Conservation (phyloP, 2,888 invertebrate genomes). For the Scaptomyza flava region DNA sequence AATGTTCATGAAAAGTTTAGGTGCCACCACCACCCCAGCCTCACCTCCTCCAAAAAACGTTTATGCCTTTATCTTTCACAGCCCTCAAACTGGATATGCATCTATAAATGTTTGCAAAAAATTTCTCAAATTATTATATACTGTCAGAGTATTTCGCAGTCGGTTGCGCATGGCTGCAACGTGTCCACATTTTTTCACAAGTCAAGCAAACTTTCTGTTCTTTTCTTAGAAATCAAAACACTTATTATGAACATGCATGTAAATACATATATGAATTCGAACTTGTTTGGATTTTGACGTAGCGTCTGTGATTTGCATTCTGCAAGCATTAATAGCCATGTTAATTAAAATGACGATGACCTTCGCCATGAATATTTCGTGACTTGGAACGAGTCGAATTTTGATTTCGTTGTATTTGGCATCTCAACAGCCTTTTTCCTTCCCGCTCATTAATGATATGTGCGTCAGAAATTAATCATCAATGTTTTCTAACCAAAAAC, state of each 20-base stretch:
- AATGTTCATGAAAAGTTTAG: too few relatives aligned
- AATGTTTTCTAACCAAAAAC: not conserved
- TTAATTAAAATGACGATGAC: constrained; percentile 41
- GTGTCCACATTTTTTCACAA: not conserved
- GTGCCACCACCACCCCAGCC: too few relatives aligned
- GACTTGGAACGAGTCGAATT: not conserved
- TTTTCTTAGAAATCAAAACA: not conserved
- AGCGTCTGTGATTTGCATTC: constrained; percentile 29
- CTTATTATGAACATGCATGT: constrained; percentile 2
- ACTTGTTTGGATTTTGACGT: constrained; percentile 43
- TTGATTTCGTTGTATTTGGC: constrained; percentile 21
- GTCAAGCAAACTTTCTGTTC: not conserved
- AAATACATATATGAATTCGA: constrained; percentile 3
- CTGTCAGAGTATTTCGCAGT: too few relatives aligned
- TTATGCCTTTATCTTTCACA: too few relatives aligned
- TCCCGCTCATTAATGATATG: constrained; percentile 19
- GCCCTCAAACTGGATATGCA: too few relatives aligned
- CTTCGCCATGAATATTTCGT: constrained; percentile 34
- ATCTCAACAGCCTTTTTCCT: constrained; percentile 20
- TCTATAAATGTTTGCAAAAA: not conserved
- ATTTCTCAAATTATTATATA: too few relatives aligned
- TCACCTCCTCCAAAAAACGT: too few relatives aligned
- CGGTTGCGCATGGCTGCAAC: too few relatives aligned
- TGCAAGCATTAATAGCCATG: constrained; percentile 14
- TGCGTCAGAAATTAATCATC: constrained; percentile 1